These are phyloP conservation scores for Megamerina dolium DNA, from an alignment of 2,888 invertebrate species.

Conservation along the genomic window DNA sequence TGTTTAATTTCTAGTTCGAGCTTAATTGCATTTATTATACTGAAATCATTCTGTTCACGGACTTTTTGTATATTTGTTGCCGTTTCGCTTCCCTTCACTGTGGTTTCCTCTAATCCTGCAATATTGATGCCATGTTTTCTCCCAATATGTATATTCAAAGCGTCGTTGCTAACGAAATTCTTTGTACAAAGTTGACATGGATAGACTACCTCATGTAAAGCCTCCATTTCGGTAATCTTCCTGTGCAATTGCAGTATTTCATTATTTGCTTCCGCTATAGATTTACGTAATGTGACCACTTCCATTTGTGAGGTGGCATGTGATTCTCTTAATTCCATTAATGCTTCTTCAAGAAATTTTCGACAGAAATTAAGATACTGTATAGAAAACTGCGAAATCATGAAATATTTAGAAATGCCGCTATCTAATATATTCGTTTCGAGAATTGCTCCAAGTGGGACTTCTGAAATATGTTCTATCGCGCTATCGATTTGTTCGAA, in stretches of 20 bases:
- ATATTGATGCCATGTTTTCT: slow-evolving; percentile 35
- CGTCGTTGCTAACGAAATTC: slow-evolving; percentile 46
- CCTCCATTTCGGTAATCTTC: slow-evolving; percentile 41
- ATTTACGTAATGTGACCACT: slow-evolving; percentile 31
- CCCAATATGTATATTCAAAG: slow-evolving; percentile 42
- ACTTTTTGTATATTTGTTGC: slow-evolving; percentile 13
- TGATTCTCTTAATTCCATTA: slow-evolving; percentile 34
- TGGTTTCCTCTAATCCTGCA: not conserved
- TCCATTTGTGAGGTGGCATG: slow-evolving; percentile 34
- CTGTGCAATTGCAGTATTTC: slow-evolving; percentile 43
- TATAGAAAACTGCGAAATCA: slow-evolving; percentile 42
- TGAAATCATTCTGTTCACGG: slow-evolving; percentile 40
- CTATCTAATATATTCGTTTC: slow-evolving; percentile 44
- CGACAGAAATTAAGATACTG: slow-evolving; percentile 47
- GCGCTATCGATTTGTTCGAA: slow-evolving; percentile 41
- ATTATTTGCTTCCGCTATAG: slow-evolving; percentile 34
- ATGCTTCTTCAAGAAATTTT: slow-evolving; percentile 43
- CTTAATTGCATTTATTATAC: slow-evolving; percentile 57
- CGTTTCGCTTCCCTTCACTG: slow-evolving; percentile 6
- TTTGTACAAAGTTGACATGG: slow-evolving; percentile 47
- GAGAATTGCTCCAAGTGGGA: slow-evolving; percentile 39
- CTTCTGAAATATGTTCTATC: slow-evolving; percentile 41
- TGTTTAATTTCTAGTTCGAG: slow-evolving; percentile 60
- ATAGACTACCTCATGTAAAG: slow-evolving; percentile 43
- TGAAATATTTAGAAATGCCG: slow-evolving; percentile 47